Percentiles rank a stretch among this genome's conserved stretches.
These are phyloP conservation scores for Menidia beryllina DNA, from an alignment of 2,113 vertebrate species.

Conservation along the genomic window DNA sequence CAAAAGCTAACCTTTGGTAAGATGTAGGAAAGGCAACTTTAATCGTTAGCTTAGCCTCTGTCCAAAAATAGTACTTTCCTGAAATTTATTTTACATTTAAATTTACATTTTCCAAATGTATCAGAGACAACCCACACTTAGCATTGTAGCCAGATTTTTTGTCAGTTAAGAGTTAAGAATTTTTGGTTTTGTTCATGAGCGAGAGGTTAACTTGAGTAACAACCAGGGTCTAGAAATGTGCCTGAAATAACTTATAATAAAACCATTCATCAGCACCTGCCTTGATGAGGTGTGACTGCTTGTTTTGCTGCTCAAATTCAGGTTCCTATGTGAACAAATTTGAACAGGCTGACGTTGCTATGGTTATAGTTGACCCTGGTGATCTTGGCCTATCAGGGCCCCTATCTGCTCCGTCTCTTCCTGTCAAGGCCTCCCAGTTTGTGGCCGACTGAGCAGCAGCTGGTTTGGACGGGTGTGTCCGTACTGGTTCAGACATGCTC, in stretches of 20 bases:
- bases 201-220: too few species aligned
- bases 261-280: not conserved
- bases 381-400: conserved; percentile 61
- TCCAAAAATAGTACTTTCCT: not conserved
- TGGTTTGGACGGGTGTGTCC: conserved; percentile 80
- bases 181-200: too few species aligned
- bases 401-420: conserved; percentile 76
- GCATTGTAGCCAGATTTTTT: too few species aligned
- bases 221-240: too few species aligned
- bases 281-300: conserved; percentile 16
- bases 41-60: not conserved
- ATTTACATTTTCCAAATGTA: not conserved
- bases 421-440: conserved; percentile 28
- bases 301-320: conserved; percentile 40
- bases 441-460: conserved; percentile 46
- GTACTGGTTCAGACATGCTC: conserved; percentile 66
- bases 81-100: not conserved
- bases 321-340: conserved; percentile 39
- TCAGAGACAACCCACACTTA: conserved; percentile 27
- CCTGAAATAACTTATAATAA: not conserved
- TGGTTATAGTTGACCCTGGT: conserved; percentile 44
- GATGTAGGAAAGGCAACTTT: not conserved
- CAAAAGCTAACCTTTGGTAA: too few species aligned
- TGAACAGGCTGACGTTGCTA: conserved; percentile 49
- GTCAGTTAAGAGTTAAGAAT: too few species aligned